Evolutionary conservation across 2,113 vertebrate species (phyloP).

Genomic region (Hucho hucho): DNA sequence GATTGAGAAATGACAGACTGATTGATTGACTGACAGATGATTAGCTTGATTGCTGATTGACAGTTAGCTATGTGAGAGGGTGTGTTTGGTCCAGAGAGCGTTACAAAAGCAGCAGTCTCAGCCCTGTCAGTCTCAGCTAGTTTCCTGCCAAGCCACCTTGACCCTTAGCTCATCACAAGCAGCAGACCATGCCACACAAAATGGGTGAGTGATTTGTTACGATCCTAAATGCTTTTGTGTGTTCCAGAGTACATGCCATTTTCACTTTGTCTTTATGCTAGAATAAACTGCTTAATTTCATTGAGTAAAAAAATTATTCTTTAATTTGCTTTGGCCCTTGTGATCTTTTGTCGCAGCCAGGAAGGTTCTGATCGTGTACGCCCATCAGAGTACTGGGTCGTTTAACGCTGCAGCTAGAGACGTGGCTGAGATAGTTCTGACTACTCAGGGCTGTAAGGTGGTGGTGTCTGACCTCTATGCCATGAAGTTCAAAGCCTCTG

Average conservation of each 20-base stretch:
- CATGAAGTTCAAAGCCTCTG: too few species aligned
- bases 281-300: too few species aligned
- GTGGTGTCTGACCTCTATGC: slow-evolving; percentile 79
- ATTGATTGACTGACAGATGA: background rate
- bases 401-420: slow-evolving; percentile 81
- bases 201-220: slow-evolving; percentile 38
- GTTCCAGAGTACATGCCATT: background rate
- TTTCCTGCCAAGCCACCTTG: rapidly evolving
- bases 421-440: slow-evolving; percentile 63
- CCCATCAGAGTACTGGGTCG: slow-evolving; percentile 73
- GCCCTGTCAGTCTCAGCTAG: background rate
- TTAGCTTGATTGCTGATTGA: slow-evolving; percentile 43
- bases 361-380: too few species aligned
- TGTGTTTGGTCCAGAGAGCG: background rate
- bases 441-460: slow-evolving; percentile 67
- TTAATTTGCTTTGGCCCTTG: background rate
- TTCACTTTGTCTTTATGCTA: too few species aligned
- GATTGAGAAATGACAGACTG: too few species aligned
- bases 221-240: background rate
- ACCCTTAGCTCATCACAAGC: background rate
- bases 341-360: slow-evolving; percentile 23
- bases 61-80: slow-evolving; percentile 35
- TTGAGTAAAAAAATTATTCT: too few species aligned
- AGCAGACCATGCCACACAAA: background rate
- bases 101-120: slow-evolving; percentile 30